These are phyloP conservation scores for Caenorhabditis sp. DNA, from an alignment of 2,888 invertebrate genomes.

Conservation along the genomic window DNA sequence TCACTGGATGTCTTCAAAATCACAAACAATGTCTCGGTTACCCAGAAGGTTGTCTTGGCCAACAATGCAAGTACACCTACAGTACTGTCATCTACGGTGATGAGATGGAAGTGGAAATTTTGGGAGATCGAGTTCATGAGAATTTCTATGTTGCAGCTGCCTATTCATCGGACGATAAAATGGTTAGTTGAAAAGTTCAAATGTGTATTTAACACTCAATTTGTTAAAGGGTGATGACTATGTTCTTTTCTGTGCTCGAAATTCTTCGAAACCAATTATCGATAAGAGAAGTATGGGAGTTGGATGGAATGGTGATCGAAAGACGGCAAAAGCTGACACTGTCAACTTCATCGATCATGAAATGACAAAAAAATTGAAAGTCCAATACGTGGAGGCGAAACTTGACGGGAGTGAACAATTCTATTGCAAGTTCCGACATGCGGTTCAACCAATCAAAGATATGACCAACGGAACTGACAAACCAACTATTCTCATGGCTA, in stretches of 20 bases:
- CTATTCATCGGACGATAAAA: slow-evolving; percentile 22
- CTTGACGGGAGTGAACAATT: not conserved
- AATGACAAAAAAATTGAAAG: not conserved
- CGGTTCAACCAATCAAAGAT: not conserved
- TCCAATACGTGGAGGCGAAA: not conserved
- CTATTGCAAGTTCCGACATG: not conserved
- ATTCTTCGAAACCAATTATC: slow-evolving; percentile 3
- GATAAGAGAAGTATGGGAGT: not conserved
- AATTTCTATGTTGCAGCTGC: slow-evolving; percentile 24
- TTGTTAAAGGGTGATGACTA: slow-evolving; percentile 20
- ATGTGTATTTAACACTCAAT: not conserved
- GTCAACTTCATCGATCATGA: not conserved
- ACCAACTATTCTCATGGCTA: slow-evolving; percentile 23
- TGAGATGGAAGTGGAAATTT: slow-evolving; percentile 22
- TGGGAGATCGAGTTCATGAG: slow-evolving; percentile 16
- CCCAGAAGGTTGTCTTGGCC: slow-evolving; percentile 25
- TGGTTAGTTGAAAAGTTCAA: too few species aligned
- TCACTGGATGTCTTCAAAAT: slow-evolving; percentile 22
- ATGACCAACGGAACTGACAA: not conserved
- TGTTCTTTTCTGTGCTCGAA: slow-evolving; percentile 32
- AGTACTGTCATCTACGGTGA: slow-evolving; percentile 12
- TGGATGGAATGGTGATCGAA: not conserved
- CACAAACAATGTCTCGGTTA: slow-evolving; percentile 32
- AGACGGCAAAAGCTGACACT: not conserved
- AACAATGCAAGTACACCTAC: slow-evolving; percentile 16